Percentiles rank a stretch among this genome's conserved stretches.
Conservation (phyloP, 1,140 invertebrate species). For the Brachionus paranguensis region DNA sequence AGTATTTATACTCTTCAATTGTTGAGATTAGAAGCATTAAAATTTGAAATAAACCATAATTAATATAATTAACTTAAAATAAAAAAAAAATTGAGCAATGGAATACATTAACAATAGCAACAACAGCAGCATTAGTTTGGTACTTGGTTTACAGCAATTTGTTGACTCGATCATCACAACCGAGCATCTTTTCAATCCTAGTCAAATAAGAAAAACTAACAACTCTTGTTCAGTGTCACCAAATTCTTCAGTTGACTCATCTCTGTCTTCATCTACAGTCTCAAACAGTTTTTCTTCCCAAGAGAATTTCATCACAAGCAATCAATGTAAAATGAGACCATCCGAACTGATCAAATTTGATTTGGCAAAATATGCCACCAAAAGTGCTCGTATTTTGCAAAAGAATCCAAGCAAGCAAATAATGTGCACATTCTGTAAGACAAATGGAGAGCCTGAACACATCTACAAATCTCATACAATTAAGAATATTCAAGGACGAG, state of each 20-base stretch:
- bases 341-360: neutral
- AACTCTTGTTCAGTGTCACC: neutral
- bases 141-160: neutral
- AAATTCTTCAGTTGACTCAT: neutral
- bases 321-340: neutral
- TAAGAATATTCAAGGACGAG: conserved; percentile 61
- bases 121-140: neutral
- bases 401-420: neutral
- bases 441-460: conserved; percentile 63
- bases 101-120: neutral
- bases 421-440: conserved; percentile 67
- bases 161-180: neutral
- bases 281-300: neutral
- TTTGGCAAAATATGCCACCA: neutral
- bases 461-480: conserved; percentile 64
- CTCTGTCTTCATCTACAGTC: neutral
- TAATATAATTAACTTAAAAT: neutral
- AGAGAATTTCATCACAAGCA: neutral
- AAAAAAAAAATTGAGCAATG: neutral
- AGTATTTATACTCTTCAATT: neutral
- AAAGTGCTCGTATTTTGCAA: neutral
- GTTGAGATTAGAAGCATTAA: neutral
- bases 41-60: neutral
- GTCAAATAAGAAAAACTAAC: no score
- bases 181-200: neutral